Percentiles rank a stretch among this genome's conserved stretches.
Conservation (phyloP, 2,888 invertebrate genomes). For the Emmelina monodactyla region DNA sequence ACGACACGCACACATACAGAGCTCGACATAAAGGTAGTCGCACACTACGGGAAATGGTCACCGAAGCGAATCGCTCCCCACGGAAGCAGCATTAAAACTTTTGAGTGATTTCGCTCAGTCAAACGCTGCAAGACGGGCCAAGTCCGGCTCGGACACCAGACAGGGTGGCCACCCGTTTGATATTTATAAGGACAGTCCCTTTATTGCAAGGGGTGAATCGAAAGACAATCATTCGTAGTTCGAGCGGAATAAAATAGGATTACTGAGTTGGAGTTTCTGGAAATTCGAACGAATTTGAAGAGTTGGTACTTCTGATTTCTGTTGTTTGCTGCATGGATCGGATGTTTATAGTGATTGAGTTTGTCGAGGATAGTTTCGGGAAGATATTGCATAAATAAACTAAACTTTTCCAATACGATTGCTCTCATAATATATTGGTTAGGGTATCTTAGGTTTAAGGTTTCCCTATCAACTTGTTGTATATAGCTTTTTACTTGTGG, state of each 20-base stretch:
- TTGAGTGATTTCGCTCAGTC: slow-evolving; percentile 65
- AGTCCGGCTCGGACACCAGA: slow-evolving; percentile 27
- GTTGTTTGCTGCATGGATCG: not conserved
- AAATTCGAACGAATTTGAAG: not conserved
- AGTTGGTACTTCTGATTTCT: not conserved
- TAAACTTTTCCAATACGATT: not conserved
- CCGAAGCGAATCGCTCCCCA: slow-evolving; percentile 34
- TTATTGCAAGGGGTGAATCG: slow-evolving; percentile 1
- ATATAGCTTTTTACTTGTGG: too few relatives aligned
- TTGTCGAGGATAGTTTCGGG: not conserved
- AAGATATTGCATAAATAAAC: not conserved
- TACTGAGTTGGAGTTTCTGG: slow-evolving; percentile 1
- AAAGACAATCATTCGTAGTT: slow-evolving; percentile 1
- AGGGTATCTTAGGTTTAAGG: too few relatives aligned
- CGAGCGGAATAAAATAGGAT: slow-evolving; percentile 1
- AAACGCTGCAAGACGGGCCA: slow-evolving; percentile 54
- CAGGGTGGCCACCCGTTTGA: slow-evolving; percentile 22
- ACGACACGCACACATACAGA: slow-evolving; percentile 14
- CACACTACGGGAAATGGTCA: slow-evolving; percentile 24
- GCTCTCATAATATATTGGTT: not conserved
- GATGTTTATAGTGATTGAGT: not conserved
- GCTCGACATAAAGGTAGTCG: slow-evolving; percentile 27
- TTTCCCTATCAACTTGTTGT: too few relatives aligned
- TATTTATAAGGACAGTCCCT: slow-evolving; percentile 6
- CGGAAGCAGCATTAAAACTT: slow-evolving; percentile 64